These are phyloP conservation scores for Tauraco erythrolophus DNA, from an alignment of 2,113 vertebrate genomes.

Conservation along the genomic window DNA sequence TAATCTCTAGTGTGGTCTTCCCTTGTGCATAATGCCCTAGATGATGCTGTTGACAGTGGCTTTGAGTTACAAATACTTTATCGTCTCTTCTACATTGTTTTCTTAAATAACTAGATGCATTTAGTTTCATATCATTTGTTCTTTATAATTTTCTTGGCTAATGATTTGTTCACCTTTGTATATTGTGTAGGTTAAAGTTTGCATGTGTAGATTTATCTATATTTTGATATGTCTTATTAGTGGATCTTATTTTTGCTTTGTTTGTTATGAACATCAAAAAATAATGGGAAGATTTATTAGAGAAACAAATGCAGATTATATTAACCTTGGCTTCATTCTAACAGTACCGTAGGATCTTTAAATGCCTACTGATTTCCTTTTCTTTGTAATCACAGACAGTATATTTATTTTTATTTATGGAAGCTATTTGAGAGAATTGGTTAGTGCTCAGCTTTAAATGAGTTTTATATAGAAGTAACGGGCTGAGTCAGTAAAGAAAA, in stretches of 20 bases:
- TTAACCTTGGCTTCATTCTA: conserved; percentile 14
- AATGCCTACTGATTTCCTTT: not conserved
- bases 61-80: not conserved
- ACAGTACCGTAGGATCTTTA: not conserved
- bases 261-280: not conserved
- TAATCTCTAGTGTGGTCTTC: not conserved
- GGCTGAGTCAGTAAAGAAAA: conserved; percentile 6
- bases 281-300: not conserved
- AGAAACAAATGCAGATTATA: not conserved
- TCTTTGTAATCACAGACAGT: not conserved
- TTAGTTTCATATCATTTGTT: not conserved
- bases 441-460: conserved; percentile 23
- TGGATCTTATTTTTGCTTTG: not conserved
- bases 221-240: not conserved
- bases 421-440: conserved; percentile 16
- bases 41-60: not conserved
- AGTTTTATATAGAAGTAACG: conserved; percentile 44
- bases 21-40: not conserved
- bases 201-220: not conserved
- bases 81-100: not conserved
- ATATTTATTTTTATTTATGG: conserved; percentile 59
- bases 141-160: not conserved
- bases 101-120: not conserved
- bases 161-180: not conserved
- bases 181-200: not conserved